These are phyloP conservation scores for Ovis canadensis DNA, from an alignment of 2,113 vertebrate genomes.

Conservation along the genomic window DNA sequence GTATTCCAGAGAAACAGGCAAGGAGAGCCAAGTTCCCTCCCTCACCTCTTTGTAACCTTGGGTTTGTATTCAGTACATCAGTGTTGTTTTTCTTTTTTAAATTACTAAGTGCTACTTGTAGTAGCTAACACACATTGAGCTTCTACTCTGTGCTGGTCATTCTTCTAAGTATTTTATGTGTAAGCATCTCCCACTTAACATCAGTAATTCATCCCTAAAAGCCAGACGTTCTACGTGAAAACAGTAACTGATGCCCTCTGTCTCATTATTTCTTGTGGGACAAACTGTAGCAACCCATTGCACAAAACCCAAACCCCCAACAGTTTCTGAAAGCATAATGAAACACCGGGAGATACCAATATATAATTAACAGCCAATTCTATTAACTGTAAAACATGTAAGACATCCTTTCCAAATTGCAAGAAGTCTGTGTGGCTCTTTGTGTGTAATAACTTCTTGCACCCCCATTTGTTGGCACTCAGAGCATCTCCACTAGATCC, in stretches of 20 bases:
- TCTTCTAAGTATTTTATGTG: background rate
- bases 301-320: background rate
- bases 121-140: background rate
- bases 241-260: background rate
- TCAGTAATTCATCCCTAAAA: background rate
- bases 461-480: background rate
- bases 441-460: background rate
- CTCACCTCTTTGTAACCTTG: background rate
- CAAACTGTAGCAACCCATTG: background rate
- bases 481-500: background rate
- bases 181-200: background rate
- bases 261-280: background rate
- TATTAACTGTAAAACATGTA: background rate
- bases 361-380: background rate
- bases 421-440: fast-evolving
- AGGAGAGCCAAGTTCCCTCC: background rate
- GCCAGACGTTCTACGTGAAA: background rate
- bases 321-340: background rate
- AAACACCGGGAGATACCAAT: background rate
- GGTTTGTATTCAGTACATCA: background rate
- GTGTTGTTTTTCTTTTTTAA: background rate
- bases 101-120: background rate
- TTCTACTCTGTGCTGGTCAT: background rate
- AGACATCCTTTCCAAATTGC: background rate
- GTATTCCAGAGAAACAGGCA: background rate